Conservation (phyloP, 2,113 vertebrate genomes). For the Daphoenositta chrysoptera region DNA sequence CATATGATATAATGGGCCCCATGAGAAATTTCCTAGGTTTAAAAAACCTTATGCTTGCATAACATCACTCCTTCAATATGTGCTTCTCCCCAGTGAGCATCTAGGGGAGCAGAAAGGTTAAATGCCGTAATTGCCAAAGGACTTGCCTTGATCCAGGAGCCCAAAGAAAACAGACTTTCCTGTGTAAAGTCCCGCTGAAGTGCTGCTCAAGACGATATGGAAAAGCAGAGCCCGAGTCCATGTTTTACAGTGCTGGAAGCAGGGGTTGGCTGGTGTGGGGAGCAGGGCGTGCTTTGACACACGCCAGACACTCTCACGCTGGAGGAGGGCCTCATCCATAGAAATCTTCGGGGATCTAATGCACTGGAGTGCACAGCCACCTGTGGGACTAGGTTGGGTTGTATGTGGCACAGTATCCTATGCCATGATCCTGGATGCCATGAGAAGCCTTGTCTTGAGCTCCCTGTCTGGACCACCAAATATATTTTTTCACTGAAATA, state of each 20-base stretch:
- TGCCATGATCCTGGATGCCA: not conserved
- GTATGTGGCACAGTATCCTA: rapidly evolving
- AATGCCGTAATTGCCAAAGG: not conserved
- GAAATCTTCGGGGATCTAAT: not conserved
- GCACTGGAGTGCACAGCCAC: rapidly evolving
- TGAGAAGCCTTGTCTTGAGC: not conserved
- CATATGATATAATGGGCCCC: not conserved
- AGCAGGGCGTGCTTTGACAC: not conserved
- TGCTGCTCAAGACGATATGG: rapidly evolving
- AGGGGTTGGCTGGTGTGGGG: rapidly evolving
- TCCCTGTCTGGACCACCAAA: not conserved
- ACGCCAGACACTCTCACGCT: not conserved
- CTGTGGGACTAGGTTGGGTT: not conserved
- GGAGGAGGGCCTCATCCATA: not conserved
- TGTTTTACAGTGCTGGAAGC: not conserved
- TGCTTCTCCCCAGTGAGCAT: not conserved
- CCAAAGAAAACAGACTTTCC: not conserved
- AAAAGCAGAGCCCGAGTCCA: not conserved
- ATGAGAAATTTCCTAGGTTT: not conserved
- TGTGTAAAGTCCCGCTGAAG: not conserved
- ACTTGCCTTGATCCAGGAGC: not conserved
- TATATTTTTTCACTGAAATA: not conserved
- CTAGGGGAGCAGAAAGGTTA: not conserved
- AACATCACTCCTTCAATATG: slow-evolving; percentile 7
- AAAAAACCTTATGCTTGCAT: not conserved